Evolutionary conservation across 2,888 invertebrate species (phyloP).

Genomic region (Cerastis rubricosa): DNA sequence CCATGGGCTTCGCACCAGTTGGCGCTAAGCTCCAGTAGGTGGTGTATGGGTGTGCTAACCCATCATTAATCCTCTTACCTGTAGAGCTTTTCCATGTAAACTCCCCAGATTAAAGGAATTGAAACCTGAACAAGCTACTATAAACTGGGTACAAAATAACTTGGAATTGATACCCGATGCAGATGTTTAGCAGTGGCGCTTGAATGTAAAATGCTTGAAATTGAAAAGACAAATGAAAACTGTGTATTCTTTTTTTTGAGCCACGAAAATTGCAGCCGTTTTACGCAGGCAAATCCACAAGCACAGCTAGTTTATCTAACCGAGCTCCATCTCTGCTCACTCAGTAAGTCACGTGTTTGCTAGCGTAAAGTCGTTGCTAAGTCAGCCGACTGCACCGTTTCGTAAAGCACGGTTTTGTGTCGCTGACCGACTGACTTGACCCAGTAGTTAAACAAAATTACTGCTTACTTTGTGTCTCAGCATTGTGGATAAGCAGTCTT

Average conservation of each 20-base stretch:
- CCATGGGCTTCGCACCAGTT: too few relatives aligned
- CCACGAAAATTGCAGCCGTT: not conserved
- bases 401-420: slow-evolving; percentile 35
- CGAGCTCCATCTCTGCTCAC: slow-evolving; percentile 2
- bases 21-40: too few relatives aligned
- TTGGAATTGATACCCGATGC: too few relatives aligned
- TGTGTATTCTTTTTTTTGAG: not conserved
- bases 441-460: slow-evolving; percentile 38
- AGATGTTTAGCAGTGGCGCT: not conserved
- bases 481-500: not conserved
- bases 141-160: not conserved
- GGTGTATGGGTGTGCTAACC: too few relatives aligned
- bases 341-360: slow-evolving; percentile 25
- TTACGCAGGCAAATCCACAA: not conserved
- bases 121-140: too few relatives aligned
- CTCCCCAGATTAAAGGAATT: not conserved
- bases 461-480: slow-evolving; percentile 25
- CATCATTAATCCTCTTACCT: not conserved
- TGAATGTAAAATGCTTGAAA: not conserved
- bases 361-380: slow-evolving; percentile 38
- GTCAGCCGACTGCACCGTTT: slow-evolving; percentile 31
- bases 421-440: slow-evolving; percentile 49
- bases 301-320: not conserved
- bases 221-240: not conserved
- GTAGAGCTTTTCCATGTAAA: not conserved